Evolutionary conservation across 2,888 invertebrate genomes (phyloP), one percentile per base, ranked within the genome.

Genomic region (Parapristionchus giblindavisi): DNA sequence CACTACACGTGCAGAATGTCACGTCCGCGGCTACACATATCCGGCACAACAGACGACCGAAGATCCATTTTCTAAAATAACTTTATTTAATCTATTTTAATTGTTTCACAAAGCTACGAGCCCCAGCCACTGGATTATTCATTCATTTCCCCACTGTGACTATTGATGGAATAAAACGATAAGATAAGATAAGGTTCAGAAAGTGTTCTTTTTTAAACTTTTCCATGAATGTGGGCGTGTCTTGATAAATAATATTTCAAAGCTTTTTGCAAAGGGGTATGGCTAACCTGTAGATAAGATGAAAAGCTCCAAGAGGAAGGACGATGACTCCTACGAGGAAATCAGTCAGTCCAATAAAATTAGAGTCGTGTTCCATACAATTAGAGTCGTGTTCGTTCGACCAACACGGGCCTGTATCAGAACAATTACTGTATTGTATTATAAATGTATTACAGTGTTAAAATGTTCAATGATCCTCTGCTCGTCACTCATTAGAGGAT

Each of bases 21-120:
- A 91, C 91, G 85, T 91, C 91, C 24, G 90, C 89, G 3, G 90
- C 90, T 51, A 91, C 89, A 91, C 91, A 91, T 76, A 91, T 88
- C 82, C 91, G 90, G 80, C 91, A 91, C 48, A 91, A 88, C 38
- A 89, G 88, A 21, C 90, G 85, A 0, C 91, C 91, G 78, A 91
- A 90, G n/a, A 88, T 83, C 90, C 90, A 90, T 73, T 87, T 83
- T 32, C 72, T 71, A 40, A 5, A 63, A 74, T 43, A 48, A 48
- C 48, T 48, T 48, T 21, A 21, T 21, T 21, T 11, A n/a, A n/a
- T n/a, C n/a, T 11, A 14, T 48, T 48, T 21, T 21, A 14, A 21
- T 48, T 48, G 11, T 11, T 48, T 21, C 11, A 21, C 48, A 14
- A 11, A 48, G 11, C 48, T 11, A n/a, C n/a, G n/a, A n/a, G n/a